Percentiles rank a stretch among this genome's conserved stretches.
phyloP scores from a whole-genome alignment of 1,140 invertebrate species.

The Cyrtorhinus lividipennis region DNA sequence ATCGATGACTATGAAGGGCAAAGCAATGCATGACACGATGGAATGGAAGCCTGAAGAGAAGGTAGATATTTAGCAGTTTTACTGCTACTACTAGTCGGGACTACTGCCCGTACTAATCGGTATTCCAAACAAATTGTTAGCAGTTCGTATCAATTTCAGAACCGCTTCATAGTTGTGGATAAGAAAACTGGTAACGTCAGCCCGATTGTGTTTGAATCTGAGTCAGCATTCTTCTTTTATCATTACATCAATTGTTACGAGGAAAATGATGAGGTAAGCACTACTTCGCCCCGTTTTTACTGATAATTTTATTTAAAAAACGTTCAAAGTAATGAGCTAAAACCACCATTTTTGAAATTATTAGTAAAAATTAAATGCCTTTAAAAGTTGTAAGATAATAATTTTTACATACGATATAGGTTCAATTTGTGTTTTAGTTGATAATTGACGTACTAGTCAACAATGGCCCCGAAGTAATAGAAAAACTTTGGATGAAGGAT shows the following conservation, averaged over 20 bases:
- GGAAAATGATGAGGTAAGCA: conserved; percentile 31
- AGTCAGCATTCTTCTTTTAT: conserved; percentile 37
- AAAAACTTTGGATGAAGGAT: conserved; percentile 29
- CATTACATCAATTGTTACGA: conserved; percentile 42
- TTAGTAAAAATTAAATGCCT: too few relatives aligned
- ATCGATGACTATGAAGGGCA: conserved; percentile 32
- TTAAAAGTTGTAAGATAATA: too few relatives aligned
- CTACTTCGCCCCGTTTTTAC: not conserved
- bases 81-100: too few relatives aligned
- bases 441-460: conserved; percentile 30
- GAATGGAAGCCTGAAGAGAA: conserved; percentile 33
- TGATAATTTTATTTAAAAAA: not conserved
- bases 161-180: conserved; percentile 33
- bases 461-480: conserved; percentile 30
- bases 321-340: not conserved
- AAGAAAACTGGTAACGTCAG: conserved; percentile 31
- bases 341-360: too few relatives aligned
- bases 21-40: conserved; percentile 33
- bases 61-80: conserved; percentile 24
- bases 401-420: too few relatives aligned
- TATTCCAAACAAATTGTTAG: not conserved
- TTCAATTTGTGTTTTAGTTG: conserved; percentile 27
- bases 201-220: conserved; percentile 29
- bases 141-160: conserved; percentile 29
- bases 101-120: too few relatives aligned